Evolutionary conservation across 2,888 invertebrate genomes (phyloP), one percentile per base, ranked within the genome.

Genomic region (Diarsia mendica): DNA sequence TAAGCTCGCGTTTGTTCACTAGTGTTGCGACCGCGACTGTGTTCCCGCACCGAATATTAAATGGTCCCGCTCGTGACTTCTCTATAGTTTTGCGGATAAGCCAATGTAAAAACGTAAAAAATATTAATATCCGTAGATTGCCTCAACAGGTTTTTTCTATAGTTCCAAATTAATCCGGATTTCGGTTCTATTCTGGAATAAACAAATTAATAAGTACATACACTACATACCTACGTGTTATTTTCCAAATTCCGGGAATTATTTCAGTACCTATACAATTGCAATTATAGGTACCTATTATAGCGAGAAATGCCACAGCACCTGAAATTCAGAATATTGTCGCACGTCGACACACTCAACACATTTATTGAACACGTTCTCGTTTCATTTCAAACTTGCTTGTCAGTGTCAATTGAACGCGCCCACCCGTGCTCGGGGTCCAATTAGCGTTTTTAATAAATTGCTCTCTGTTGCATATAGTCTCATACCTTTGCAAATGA

Each of bases 371-470:
- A 78, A 77, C 81, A 78, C 67, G 71, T 80, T 87, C 78, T 65
- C 75, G 74, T 86, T 84, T 82, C 84, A 88, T 88, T 88, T 78
- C 77, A 80, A 86, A 82, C 79, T 82, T 88, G 79, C 80, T 79
- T 74, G 81, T 80, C 85, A 79, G 72, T 83, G 81, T 86, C 76
- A 77, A 83, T 79, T 75, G 87, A 78, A 80, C 81, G 76, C 80
- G 75, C 64, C 81, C 75, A 77, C 67, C 83, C 74, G 77, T 70
- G 79, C 79, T 80, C 83, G 58, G 78, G 75, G 77, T 76, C 83
- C 88, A 88, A 87, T 88, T 87, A 88, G 77, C 77, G 87, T 73
- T 85, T 87, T 88, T 87, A 88, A 88, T 87, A 87, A 88, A 88
- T 80, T 83, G 83, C 76, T 83, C 85, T 84, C 61, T 68, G 76